Evolutionary conservation across 1,140 invertebrate genomes (phyloP).

Genomic region (Popillia japonica): DNA sequence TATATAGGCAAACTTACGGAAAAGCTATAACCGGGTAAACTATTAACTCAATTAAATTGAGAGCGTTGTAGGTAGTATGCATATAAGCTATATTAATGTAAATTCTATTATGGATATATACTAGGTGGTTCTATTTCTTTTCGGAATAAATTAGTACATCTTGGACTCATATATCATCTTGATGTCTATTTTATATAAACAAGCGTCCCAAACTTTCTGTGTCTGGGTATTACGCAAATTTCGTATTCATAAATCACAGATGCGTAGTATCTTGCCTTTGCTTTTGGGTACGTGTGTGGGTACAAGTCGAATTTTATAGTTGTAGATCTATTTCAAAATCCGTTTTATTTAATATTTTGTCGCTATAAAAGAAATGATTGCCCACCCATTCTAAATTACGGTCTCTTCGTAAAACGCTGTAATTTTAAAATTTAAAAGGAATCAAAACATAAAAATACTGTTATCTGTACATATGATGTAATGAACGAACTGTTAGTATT

Average conservation of each 20-base stretch:
- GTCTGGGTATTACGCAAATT: background rate
- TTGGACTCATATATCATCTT: background rate
- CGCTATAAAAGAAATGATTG: background rate
- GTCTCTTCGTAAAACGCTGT: too few species aligned
- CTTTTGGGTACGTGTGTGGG: conserved; percentile 3
- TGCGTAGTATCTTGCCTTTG: background rate
- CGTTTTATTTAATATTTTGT: background rate
- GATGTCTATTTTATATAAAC: conserved; percentile 28
- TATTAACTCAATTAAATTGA: conserved; percentile 6
- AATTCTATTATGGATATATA: background rate
- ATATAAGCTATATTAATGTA: conserved; percentile 29
- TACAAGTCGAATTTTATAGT: background rate
- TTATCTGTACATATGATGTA: too few species aligned
- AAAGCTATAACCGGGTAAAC: background rate
- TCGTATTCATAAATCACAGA: conserved; percentile 14
- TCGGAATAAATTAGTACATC: background rate
- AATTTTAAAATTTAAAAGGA: too few species aligned
- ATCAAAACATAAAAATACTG: too few species aligned
- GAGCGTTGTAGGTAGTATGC: background rate
- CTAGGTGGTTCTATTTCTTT: background rate
- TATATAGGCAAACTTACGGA: background rate
- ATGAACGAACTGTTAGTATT: too few species aligned
- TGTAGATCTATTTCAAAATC: background rate
- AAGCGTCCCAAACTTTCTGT: background rate
- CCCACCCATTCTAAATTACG: background rate